Evolutionary conservation across 2,113 vertebrate genomes (phyloP), one percentile per base, ranked within the genome.

Genomic region (Aegithalos caudatus): DNA sequence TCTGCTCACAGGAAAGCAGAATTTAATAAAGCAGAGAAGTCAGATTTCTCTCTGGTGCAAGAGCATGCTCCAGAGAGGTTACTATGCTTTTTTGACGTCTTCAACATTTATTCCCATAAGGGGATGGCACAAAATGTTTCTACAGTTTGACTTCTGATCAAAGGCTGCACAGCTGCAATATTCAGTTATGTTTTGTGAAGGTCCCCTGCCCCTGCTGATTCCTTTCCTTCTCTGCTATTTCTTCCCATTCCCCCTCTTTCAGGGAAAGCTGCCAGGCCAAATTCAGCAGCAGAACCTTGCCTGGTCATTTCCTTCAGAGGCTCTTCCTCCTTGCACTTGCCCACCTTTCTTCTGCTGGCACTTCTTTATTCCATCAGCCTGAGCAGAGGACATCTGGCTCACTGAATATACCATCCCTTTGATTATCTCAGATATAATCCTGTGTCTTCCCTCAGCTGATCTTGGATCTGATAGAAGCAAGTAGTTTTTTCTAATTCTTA

Each of bases 21-120:
- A 92, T 95, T 94, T 94, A 94, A 91, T 94, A 94, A 96, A 91
- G 40, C 27, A 73, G 65, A 84, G 91, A 74, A 86, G 77, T 42
- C 44, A 31, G 70, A 48, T 40, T 89, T 88, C 18, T 79, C 29
- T 42, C 50, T 77, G 25, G 42, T 56, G n/a, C 70, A 74, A 72
- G 22, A 82, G n/a, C 42, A 69, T 37, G 40, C 42, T 91, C 44
- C 29, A 72, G 50, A 53, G 79, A 94, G 28, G 50, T 72, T 78
- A 58, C 54, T 73, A 17, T 60, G 76, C 57, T 86, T 44, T 92
- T 88, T 81, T 91, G 73, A 92, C 77, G 4, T 69, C 86, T 94
- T 78, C 60, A 92, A 29, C 37, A 28, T 86, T 89, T 78, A 88
- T 91, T 92, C 72, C 72, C 60, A 25, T 38, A 67, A 74, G 60